Evolutionary conservation across 2,113 vertebrate genomes (phyloP), one percentile per base, ranked within the genome.

Genomic region (Arvicanthis niloticus): DNA sequence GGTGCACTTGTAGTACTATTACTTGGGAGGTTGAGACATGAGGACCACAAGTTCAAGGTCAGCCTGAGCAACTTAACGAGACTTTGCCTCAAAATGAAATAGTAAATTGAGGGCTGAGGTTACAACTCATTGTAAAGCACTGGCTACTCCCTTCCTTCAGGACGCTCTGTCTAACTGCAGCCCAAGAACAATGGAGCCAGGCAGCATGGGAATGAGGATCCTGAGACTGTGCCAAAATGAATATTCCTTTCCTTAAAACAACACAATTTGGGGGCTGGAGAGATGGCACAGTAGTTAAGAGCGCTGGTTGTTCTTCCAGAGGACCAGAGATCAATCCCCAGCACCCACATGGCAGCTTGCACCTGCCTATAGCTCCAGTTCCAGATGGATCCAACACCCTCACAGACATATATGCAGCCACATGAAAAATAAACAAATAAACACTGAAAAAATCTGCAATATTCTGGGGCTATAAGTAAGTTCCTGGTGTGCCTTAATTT

Each of bases 401-500:
- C 60, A 62, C 60, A 62, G 24, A 65, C 62, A 65, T 65, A 29
- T 65, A 65, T 26, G 24, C 9, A 65, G 24, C 24, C 62, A 65
- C 24, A 65, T 65, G 26, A 65, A 65, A 65, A 65, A 65, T 65
- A 62, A 67, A 67, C 11, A 62, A 24, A 62, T 24, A 62, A 62
- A 26, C 8, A 26, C 8, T 62, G 60, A 65, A 80, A 80, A 48
- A 91, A 11, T 72, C 86, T n/a, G 91, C 65, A 70, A 87, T 40
- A 17, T 90, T 82, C 56, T 92, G 80, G 42, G 53, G 62, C 16
- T 94, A 75, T 15, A 94, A 77, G 40, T 78, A 90, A 13, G n/a
- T 42, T 29, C n/a, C 56, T 53, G 31, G 56, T 62, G 6, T 60
- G 56, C 24, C n/a, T 62, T n/a, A 58, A 56, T 58, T 29, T 82